A percentile compares a stretch with the other conserved stretches of the same genome.
Evolutionary conservation across 2,888 invertebrate species (phyloP).

Genomic region (Trachelus stipa): DNA sequence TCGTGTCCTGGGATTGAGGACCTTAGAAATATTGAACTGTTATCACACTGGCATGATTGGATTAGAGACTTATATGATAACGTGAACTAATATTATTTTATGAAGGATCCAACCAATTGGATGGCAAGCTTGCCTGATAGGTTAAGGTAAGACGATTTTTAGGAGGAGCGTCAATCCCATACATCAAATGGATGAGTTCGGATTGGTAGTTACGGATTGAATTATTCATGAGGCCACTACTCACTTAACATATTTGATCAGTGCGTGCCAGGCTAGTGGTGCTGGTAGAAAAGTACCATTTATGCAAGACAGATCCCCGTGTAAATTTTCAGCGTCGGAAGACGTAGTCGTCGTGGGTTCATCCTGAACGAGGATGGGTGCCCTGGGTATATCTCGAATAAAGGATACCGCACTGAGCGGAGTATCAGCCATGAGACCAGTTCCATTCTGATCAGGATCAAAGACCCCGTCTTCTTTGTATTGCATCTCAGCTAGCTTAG

Average conservation of each 20-base stretch:
- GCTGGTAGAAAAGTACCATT: constrained; percentile 62
- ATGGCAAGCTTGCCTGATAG: neutral
- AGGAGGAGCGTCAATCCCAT: neutral
- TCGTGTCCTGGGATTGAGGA: constrained; percentile 61
- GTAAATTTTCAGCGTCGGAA: constrained; percentile 21
- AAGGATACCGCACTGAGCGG: neutral
- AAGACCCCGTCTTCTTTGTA: neutral
- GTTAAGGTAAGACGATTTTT: neutral
- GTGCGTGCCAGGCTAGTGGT: constrained; percentile 55
- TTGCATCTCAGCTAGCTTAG: neutral
- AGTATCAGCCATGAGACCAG: neutral
- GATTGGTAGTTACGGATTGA: constrained; percentile 29
- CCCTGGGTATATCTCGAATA: neutral
- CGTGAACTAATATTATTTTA: neutral
- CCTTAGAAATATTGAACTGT: constrained; percentile 35
- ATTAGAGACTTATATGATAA: neutral
- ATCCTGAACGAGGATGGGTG: neutral
- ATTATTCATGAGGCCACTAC: constrained; percentile 49
- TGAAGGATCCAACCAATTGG: neutral
- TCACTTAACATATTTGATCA: constrained; percentile 65
- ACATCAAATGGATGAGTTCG: neutral
- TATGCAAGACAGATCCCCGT: constrained; percentile 61
- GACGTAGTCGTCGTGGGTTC: neutral
- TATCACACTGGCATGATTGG: neutral
- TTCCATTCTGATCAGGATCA: neutral